Evolutionary conservation across 2,113 vertebrate species (phyloP).

Genomic region (Calyptomena viridis): DNA sequence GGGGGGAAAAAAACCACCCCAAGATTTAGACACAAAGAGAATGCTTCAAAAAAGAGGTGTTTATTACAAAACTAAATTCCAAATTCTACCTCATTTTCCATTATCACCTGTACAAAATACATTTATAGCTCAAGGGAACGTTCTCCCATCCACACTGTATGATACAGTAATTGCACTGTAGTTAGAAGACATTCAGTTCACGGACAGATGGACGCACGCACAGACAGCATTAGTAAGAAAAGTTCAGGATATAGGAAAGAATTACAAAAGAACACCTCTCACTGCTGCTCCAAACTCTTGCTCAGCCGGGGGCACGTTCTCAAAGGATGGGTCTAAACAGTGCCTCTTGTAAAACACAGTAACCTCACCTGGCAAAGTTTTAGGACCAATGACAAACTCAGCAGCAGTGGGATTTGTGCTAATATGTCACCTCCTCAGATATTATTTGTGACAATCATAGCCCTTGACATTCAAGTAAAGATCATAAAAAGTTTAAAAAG

Average conservation of each 20-base stretch:
- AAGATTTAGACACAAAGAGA: neutral
- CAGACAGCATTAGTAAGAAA: neutral
- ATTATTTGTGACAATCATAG: neutral
- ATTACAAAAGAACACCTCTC: neutral
- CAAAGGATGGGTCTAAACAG: neutral
- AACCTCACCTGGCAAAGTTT: neutral
- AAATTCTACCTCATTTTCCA: conserved; percentile 34
- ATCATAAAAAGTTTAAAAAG: neutral
- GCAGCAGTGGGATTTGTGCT: neutral
- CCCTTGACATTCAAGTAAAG: conserved; percentile 4
- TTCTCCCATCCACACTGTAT: neutral
- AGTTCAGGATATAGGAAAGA: neutral
- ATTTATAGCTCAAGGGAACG: neutral
- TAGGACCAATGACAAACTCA: neutral
- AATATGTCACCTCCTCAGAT: neutral
- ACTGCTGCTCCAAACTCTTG: neutral
- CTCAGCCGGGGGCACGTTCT: neutral
- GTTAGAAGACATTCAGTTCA: conserved; percentile 10
- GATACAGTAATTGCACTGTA: neutral
- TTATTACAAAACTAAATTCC: conserved; percentile 74
- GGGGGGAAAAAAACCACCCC: neutral
- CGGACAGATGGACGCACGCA: neutral
- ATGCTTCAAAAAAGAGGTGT: conserved; percentile 55
- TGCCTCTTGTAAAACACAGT: neutral
- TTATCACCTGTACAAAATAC: conserved; percentile 40